Conservation (phyloP, 2,888 invertebrate genomes). For the Leptarthrus brevirostris region DNA sequence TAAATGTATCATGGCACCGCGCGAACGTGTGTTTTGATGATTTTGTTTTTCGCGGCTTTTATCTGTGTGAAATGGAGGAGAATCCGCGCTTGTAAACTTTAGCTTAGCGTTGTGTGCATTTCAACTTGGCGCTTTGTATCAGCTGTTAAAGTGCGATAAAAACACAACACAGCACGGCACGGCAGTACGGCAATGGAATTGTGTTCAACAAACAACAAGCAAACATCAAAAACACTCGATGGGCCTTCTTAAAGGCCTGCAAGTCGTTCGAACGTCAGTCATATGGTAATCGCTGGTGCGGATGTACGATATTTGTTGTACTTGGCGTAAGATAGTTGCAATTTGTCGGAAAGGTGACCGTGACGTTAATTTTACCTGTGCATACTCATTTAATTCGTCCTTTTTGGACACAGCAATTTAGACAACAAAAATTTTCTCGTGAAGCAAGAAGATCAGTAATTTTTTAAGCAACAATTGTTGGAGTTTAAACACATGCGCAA, state of each 20-base stretch:
- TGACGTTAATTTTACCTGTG: no score
- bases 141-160: slow-evolving; percentile 42
- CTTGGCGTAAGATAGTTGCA: no score
- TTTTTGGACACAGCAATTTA: no score
- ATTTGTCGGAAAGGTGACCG: no score
- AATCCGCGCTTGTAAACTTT: neutral
- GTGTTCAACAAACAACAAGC: slow-evolving; percentile 13
- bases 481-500: slow-evolving; percentile 26
- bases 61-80: neutral
- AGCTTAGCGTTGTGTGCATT: slow-evolving; percentile 16
- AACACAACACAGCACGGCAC: no score
- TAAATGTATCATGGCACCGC: slow-evolving; percentile 25
- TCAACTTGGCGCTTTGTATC: slow-evolving; percentile 14
- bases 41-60: neutral
- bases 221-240: neutral
- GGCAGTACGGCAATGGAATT: slow-evolving; percentile 2
- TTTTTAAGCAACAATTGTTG: no score
- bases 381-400: no score
- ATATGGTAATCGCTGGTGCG: slow-evolving; percentile 44
- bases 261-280: slow-evolving; percentile 37
- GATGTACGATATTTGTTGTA: slow-evolving; percentile 13
- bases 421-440: no score
- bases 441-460: no score
- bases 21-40: slow-evolving; percentile 2
- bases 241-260: slow-evolving; percentile 45